phyloP scores from a whole-genome alignment of 2,888 invertebrate species.

The Agelastica alni region DNA sequence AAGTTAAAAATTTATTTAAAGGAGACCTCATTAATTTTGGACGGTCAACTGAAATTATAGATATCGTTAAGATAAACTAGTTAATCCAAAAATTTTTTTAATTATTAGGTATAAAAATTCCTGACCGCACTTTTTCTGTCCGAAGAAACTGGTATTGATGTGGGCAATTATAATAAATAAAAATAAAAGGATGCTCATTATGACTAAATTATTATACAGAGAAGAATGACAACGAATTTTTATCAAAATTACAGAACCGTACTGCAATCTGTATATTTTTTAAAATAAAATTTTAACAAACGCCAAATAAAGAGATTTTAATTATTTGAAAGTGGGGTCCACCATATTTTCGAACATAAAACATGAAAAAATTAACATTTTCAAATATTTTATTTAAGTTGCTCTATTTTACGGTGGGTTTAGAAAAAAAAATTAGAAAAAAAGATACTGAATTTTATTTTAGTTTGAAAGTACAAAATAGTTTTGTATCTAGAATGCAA shows the following conservation, averaged over 20 bases:
- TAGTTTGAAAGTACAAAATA: too few relatives aligned
- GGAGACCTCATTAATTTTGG: too few relatives aligned
- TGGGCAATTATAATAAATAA: slow-evolving; percentile 32
- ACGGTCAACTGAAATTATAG: not conserved
- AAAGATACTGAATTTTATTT: too few relatives aligned
- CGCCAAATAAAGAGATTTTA: not conserved
- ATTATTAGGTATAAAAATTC: slow-evolving; percentile 16
- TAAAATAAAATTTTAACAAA: not conserved
- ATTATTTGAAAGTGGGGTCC: too few relatives aligned
- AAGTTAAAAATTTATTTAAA: too few relatives aligned
- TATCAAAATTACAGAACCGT: not conserved
- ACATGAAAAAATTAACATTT: too few relatives aligned
- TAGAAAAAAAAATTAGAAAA: too few relatives aligned
- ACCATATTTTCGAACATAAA: too few relatives aligned
- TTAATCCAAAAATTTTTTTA: not conserved
- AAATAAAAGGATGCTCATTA: slow-evolving; percentile 20
- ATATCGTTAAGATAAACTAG: slow-evolving; percentile 2
- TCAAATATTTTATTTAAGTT: too few relatives aligned
- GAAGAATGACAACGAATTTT: not conserved
- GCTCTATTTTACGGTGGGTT: too few relatives aligned
- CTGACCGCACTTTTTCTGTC: slow-evolving; percentile 13
- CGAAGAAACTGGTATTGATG: slow-evolving; percentile 10
- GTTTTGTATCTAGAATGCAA: too few relatives aligned
- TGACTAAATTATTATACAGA: slow-evolving; percentile 18
- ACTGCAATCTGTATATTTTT: not conserved